Base-by-base conservation (phyloP, 2,797 vertebrate species). In the Chromobotia macracanthus region DNA sequence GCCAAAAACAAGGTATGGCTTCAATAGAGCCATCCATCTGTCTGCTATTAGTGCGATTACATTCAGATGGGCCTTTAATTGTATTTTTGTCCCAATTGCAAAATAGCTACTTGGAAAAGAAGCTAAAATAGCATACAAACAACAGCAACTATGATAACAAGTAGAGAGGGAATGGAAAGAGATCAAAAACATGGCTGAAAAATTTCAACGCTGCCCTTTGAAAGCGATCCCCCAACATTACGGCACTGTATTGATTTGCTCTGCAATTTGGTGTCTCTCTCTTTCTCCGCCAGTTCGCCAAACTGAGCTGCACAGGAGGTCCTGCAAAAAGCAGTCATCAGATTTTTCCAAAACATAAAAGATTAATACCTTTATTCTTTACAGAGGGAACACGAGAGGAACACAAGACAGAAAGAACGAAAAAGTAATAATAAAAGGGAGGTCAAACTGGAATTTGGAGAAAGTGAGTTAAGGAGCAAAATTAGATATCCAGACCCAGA, bases 121-220 rank as follows among this genome's bases (percentile, higher is more conserved):
- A 95, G 94, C 95, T 97, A 95, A 97, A 97, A 97, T 98, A 98
- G 97, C 95, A 97, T 96, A 97, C 96, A 98, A 98, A 97, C 96
- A 97, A 97, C 95, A 95, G 96, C 95, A 95, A 95, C 93, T 95
- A 95, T 94, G 95, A 96, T 96, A 96, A 96, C 95, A 98, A 97
- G 95, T 96, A 93, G 89, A 94, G 89, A 95, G 93, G 93, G 94
- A 95, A 96, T 92, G 93, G 94, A 92, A 95, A 95, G 91, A 96
- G 95, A 96, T 97, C 93, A 95, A 96, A 96, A 95, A 86, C 89
- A 88, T 82, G 93, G 93, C 89, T 87, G 89, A 94, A 93, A 95
- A 94, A 95, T 95, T 85, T 95, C 92, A 89, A 93, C 92, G 90
- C 87, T 84, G 90, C 89, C 90, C 93, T 96, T 95, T 95, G 95